phyloP scores from a whole-genome alignment of 2,888 invertebrate genomes.

The Drosophila prostipennis region DNA sequence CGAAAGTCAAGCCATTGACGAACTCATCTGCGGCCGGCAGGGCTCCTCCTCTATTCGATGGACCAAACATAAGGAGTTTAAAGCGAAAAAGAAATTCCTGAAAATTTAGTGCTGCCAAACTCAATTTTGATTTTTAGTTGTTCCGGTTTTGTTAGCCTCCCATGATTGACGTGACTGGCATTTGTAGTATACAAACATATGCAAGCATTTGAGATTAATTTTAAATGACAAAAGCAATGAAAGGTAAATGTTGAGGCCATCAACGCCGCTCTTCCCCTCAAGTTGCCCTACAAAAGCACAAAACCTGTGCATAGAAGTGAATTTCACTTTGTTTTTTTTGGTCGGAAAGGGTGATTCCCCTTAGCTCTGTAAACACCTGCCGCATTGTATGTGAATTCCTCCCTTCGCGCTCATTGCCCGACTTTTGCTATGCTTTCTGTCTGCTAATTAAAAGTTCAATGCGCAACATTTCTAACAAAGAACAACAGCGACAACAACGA shows the following conservation, averaged over 20 bases:
- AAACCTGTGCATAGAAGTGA: constrained; percentile 62
- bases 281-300: constrained; percentile 32
- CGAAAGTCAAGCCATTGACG: background rate
- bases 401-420: constrained; percentile 5
- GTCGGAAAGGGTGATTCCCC: background rate
- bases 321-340: constrained; percentile 51
- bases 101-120: background rate
- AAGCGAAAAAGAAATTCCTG: background rate
- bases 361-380: constrained; percentile 38
- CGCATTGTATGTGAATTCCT: constrained; percentile 17
- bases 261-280: background rate
- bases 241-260: background rate
- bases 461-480: constrained; percentile 65
- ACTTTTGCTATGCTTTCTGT: constrained; percentile 44
- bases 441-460: constrained; percentile 75
- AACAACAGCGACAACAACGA: constrained; percentile 26
- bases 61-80: background rate
- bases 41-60: background rate
- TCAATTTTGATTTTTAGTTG: background rate
- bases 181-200: no score
- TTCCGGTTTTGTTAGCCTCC: background rate
- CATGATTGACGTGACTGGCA: background rate
- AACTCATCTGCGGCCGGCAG: background rate
- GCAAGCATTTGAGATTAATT: constrained; percentile 50
- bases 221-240: background rate